phyloP scores from a whole-genome alignment of 37 sponge, comb jelly and placozoan genomes.

The Chondrosia reniformis region DNA sequence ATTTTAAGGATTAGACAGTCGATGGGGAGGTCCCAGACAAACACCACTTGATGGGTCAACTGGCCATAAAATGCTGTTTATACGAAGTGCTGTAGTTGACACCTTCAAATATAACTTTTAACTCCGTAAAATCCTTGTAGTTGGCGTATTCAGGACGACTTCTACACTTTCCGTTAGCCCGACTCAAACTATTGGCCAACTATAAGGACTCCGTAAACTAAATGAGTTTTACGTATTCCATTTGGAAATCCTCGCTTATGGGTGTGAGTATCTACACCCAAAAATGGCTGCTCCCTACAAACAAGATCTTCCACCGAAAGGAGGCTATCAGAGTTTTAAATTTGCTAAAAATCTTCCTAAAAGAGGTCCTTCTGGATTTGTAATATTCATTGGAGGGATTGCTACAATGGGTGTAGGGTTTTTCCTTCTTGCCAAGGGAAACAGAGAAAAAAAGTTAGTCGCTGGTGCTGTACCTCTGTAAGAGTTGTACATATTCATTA shows the following conservation, averaged over 20 bases:
- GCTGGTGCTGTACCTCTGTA: neutral
- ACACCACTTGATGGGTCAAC: no score
- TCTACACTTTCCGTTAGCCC: no score
- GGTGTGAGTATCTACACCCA: neutral
- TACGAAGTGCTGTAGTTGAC: no score
- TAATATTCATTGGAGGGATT: constrained; percentile 62
- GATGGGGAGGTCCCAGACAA: no score
- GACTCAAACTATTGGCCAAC: no score
- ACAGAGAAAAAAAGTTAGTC: constrained; percentile 60
- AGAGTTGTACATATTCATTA: neutral
- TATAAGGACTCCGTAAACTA: no score
- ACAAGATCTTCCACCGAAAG: constrained; percentile 89
- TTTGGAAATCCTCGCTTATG: no score
- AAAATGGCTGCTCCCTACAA: constrained; percentile 48
- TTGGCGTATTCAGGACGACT: no score
- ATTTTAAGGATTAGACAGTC: no score
- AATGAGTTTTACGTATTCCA: neutral
- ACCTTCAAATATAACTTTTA: no score
- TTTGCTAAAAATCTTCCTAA: constrained; percentile 46
- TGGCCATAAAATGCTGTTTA: no score
- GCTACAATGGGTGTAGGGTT: constrained; percentile 69
- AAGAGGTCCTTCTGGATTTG: constrained; percentile 63
- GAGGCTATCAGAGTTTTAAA: constrained; percentile 74
- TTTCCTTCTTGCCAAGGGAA: constrained; percentile 17
- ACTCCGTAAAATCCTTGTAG: no score